Percentiles rank a stretch among this genome's conserved stretches.
These are phyloP conservation scores for Amitus sp. DNA, from an alignment of 2,888 invertebrate genomes.

Conservation along the genomic window DNA sequence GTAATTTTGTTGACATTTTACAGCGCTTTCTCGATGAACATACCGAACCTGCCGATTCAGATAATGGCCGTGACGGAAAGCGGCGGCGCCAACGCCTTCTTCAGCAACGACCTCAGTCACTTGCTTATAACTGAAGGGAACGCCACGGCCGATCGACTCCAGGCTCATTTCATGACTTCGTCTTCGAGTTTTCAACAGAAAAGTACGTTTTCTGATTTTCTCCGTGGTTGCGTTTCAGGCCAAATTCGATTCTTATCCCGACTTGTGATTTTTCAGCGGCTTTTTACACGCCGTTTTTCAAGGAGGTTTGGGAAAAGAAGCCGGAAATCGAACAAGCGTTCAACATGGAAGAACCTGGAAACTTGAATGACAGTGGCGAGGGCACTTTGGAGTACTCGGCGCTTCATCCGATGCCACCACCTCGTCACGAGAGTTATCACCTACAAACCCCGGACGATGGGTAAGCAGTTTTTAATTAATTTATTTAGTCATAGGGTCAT, in stretches of 20 bases:
- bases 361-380: slow-evolving; percentile 74
- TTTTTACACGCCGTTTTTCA: slow-evolving; percentile 95
- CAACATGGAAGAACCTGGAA: slow-evolving; percentile 81
- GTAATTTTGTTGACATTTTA: slow-evolving; percentile 45
- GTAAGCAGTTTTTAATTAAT: slow-evolving; percentile 58
- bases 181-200: slow-evolving; percentile 86
- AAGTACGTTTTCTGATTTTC: slow-evolving; percentile 77
- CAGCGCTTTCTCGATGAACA: slow-evolving; percentile 93
- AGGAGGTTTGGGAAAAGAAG: slow-evolving; percentile 95
- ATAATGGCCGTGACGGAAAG: slow-evolving; percentile 93
- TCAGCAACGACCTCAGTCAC: slow-evolving; percentile 89
- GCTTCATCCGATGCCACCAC: slow-evolving; percentile 77
- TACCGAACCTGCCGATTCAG: slow-evolving; percentile 92
- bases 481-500: too few species aligned
- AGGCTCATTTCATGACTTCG: slow-evolving; percentile 93
- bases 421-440: slow-evolving; percentile 82
- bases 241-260: too few species aligned
- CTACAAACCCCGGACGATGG: slow-evolving; percentile 70
- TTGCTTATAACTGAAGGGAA: slow-evolving; percentile 93
- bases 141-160: slow-evolving; percentile 87
- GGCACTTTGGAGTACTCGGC: slow-evolving; percentile 72
- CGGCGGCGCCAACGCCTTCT: slow-evolving; percentile 89
- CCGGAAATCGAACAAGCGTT: slow-evolving; percentile 94
- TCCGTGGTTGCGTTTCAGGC: too few species aligned
- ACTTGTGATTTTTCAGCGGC: slow-evolving; percentile 74